Evolutionary conservation across 1,140 invertebrate species (phyloP).

Genomic region (Dinoponera quadriceps): DNA sequence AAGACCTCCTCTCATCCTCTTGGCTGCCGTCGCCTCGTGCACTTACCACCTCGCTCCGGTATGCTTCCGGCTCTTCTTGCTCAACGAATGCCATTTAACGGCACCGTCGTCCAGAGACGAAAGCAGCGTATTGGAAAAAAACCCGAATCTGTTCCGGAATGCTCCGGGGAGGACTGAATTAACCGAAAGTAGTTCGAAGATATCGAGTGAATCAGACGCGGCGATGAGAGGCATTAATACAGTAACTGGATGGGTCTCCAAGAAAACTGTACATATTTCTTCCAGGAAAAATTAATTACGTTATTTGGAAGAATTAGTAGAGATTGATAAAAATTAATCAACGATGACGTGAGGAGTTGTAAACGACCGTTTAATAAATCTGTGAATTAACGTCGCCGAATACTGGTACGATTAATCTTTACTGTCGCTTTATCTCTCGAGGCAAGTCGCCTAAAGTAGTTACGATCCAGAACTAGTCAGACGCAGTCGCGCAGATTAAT

Average conservation of each 20-base stretch:
- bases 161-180: conserved; percentile 10
- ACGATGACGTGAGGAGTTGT: no score
- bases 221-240: no score
- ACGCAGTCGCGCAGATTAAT: not conserved
- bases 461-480: not conserved
- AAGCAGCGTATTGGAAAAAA: conserved; percentile 1
- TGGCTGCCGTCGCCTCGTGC: not conserved
- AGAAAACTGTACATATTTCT: no score
- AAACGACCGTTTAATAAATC: not conserved
- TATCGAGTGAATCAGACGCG: not conserved
- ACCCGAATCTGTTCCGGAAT: not conserved
- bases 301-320: not conserved
- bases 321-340: not conserved
- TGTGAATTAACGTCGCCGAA: not conserved
- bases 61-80: not conserved
- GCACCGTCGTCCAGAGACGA: not conserved
- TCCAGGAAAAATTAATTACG: no score
- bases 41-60: not conserved
- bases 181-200: not conserved
- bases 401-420: not conserved
- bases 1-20: conserved; percentile 12
- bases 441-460: not conserved
- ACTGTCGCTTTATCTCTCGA: not conserved
- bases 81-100: conserved; percentile 43
- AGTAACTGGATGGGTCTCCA: no score